A percentile compares a stretch with the other conserved stretches of the same genome.
These are phyloP conservation scores for Bubalus kerabau DNA, from an alignment of 2,113 vertebrate species.

Conservation along the genomic window DNA sequence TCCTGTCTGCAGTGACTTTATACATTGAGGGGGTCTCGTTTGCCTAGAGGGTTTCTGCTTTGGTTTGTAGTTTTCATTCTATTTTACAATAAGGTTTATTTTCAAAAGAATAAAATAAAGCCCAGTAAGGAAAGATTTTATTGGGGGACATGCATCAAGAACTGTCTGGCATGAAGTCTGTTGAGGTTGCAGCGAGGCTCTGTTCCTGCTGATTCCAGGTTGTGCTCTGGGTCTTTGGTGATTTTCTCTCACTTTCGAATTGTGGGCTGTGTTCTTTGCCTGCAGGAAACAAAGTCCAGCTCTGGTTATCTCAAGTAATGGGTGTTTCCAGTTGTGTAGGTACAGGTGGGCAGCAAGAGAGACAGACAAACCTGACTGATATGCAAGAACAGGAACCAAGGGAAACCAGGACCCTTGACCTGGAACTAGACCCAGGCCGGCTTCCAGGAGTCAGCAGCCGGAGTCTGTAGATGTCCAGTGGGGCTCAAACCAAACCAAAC, in stretches of 20 bases:
- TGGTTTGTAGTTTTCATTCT: constrained; percentile 3
- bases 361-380: neutral
- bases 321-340: neutral
- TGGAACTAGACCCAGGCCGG: neutral
- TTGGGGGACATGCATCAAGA: neutral
- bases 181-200: neutral
- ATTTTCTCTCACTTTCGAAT: neutral
- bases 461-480: too few species aligned
- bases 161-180: neutral
- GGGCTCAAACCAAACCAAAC: neutral
- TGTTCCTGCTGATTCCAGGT: neutral
- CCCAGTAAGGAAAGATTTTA: neutral
- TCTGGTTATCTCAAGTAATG: neutral
- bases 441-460: neutral
- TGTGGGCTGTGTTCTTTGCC: neutral
- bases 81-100: constrained; percentile 37
- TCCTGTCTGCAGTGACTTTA: neutral
- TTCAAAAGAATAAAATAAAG: constrained; percentile 37
- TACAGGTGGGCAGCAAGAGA: too few species aligned
- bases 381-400: neutral
- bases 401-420: neutral
- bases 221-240: neutral
- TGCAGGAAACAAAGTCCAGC: neutral
- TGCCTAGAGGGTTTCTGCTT: neutral
- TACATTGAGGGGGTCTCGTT: neutral